A percentile compares a stretch with the other conserved stretches of the same genome.
These are phyloP conservation scores for Gorsachius magnificus DNA, from an alignment of 2,797 vertebrate genomes.

Conservation along the genomic window DNA sequence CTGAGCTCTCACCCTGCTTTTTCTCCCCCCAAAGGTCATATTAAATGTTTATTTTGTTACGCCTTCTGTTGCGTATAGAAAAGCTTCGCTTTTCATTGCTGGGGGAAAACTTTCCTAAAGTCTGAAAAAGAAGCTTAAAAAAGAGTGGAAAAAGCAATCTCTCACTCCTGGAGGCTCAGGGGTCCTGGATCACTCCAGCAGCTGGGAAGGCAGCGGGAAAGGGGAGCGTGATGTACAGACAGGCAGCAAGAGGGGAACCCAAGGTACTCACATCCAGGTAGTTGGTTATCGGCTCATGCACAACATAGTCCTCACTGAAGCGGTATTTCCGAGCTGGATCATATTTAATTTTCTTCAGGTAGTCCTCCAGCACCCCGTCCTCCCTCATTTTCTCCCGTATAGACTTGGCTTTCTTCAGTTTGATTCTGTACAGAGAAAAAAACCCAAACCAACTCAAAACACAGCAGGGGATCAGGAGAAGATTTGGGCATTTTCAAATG, in stretches of 20 bases:
- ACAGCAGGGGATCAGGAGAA: neutral
- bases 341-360: conserved; percentile 40
- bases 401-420: conserved; percentile 76
- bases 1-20: neutral
- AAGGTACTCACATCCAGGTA: conserved; percentile 77
- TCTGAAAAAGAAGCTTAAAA: neutral
- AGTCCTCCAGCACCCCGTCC: conserved; percentile 57
- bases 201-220: neutral
- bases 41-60: neutral
- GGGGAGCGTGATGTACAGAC: fast-evolving
- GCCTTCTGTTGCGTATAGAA: neutral
- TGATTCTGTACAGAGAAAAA: conserved; percentile 62
- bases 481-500: neutral
- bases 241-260: fast-evolving
- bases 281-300: conserved; percentile 76
- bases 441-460: neutral
- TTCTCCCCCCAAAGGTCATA: fast-evolving
- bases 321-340: conserved; percentile 73
- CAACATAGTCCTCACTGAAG: neutral
- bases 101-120: neutral
- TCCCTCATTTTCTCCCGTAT: conserved; percentile 75
- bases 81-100: fast-evolving
- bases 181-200: fast-evolving
- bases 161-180: neutral
- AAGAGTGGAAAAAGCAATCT: neutral